phyloP scores from a whole-genome alignment of 2,797 vertebrate species.

The Girardinus metallicus region DNA sequence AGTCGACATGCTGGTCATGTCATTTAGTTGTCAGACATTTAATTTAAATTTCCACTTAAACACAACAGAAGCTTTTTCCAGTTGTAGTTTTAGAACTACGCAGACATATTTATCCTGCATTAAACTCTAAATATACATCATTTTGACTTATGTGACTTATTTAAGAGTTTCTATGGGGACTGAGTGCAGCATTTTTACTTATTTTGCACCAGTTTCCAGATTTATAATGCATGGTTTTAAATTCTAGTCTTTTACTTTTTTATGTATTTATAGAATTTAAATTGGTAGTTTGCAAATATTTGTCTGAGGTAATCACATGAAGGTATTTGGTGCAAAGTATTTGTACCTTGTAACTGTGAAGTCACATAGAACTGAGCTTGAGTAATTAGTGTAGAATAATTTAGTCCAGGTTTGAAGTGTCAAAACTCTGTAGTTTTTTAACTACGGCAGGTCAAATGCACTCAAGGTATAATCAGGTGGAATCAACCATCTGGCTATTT shows the following conservation, averaged over 20 bases:
- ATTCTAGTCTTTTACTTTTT: not conserved
- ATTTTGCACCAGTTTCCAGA: not conserved
- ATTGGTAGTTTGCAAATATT: not conserved
- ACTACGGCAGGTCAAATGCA: too few species aligned
- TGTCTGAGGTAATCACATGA: not conserved
- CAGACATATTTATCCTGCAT: conserved; percentile 51
- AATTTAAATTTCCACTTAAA: conserved; percentile 64
- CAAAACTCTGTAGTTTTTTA: not conserved
- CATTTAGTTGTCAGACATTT: conserved; percentile 45
- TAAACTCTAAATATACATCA: conserved; percentile 33
- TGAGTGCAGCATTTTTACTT: not conserved
- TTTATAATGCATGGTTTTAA: not conserved
- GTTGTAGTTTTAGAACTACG: conserved; percentile 32
- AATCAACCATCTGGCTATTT: not conserved
- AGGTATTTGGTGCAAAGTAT: not conserved
- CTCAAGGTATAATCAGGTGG: not conserved
- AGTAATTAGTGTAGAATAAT: not conserved
- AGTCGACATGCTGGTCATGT: conserved; percentile 81
- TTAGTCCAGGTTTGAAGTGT: not conserved
- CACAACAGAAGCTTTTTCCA: conserved; percentile 17
- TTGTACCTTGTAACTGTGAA: not conserved
- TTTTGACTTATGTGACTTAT: conserved; percentile 2
- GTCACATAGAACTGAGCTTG: not conserved
- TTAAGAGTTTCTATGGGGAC: not conserved
- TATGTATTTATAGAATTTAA: not conserved